Base-by-base conservation (phyloP, 1,140 invertebrate species). In the Xylocopa sonorina region DNA sequence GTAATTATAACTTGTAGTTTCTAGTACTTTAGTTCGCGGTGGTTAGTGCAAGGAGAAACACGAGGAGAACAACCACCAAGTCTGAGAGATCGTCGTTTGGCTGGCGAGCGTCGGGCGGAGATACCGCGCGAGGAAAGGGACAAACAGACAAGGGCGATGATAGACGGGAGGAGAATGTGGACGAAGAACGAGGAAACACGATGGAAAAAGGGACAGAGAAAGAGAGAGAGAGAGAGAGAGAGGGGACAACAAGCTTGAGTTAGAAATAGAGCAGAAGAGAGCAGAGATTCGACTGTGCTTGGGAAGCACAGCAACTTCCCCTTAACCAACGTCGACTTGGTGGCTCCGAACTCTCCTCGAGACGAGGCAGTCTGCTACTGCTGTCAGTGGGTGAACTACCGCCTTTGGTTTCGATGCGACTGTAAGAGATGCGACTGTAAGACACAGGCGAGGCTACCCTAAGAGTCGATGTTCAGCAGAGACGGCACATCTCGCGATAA, bases 1-100 rank as follows among this genome's bases (percentile, higher is more conserved):
- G 83, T 82, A 85, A 86, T 86, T 85, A 82, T 78, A 82, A 79
- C 66, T 82, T 82, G 66, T 72, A 79, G 79, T 82, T 79, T 71
- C 83, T 67, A 82, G 60, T 76, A 85, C 66, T 75, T 82, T 76
- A 73, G 69, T 85, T 82, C 29, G 21, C 38, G n/a, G 21, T 53
- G 71, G 53, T 62, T 72, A 55, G 62, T 34, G 63, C 46, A 58
- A 80, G 66, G 62, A 53, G 48, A 41, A 78, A 57, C 41, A 81
- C 24, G 62, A 63, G 41, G 7, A 50, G 77, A 66, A 73, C 62
- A 66, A 34, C 29, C 16, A 18, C 73, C 21, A 46, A 74, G 10
- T 81, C n/a, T 50, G 43, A 64, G 53, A 50, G 83, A 50, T 69
- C 67, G 62, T 38, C 38, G 41, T 83, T 80, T 66, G 57, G 64